Evolutionary conservation across 2,797 vertebrate species (phyloP).

Genomic region (Bovichtus variegatus): DNA sequence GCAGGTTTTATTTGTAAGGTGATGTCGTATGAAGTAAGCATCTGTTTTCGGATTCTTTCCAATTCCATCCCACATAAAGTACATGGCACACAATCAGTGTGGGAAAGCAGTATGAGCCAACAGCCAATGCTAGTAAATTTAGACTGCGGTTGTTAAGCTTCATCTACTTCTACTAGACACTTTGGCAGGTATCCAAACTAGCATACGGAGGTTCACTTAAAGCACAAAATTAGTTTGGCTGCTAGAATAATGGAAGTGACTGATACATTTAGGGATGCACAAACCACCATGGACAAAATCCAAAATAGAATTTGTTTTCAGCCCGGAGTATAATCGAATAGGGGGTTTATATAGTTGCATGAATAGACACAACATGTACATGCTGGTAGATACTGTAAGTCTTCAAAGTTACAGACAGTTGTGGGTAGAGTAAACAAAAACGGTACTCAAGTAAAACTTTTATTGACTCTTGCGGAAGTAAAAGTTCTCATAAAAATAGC

Average conservation of each 20-base stretch:
- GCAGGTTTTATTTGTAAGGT: slow-evolving; percentile 24
- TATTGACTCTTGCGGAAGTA: no score
- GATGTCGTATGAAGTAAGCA: background rate
- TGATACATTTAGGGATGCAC: slow-evolving; percentile 45
- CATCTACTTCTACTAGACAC: slow-evolving; percentile 7
- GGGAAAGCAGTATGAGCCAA: slow-evolving; percentile 32
- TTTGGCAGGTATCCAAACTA: slow-evolving; percentile 47
- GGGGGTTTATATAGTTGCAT: slow-evolving; percentile 17
- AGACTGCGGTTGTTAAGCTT: slow-evolving; percentile 16
- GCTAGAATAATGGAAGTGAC: slow-evolving; percentile 56
- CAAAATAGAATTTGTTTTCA: slow-evolving; percentile 54
- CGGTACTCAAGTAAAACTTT: no score
- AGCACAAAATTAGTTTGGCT: slow-evolving; percentile 67
- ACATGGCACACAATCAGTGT: background rate
- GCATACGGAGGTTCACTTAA: slow-evolving; percentile 53
- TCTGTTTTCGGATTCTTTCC: slow-evolving; percentile 20
- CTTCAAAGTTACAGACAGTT: slow-evolving; percentile 10
- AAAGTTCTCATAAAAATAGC: no score
- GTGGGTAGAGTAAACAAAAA: no score
- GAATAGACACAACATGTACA: slow-evolving; percentile 14
- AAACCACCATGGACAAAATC: slow-evolving; percentile 41
- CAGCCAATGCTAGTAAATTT: slow-evolving; percentile 24
- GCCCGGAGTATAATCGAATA: slow-evolving; percentile 25
- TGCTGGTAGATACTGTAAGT: slow-evolving; percentile 22
- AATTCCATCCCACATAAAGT: slow-evolving; percentile 21